Conservation (phyloP, 2,888 invertebrate species). For the Tipula helvola region DNA sequence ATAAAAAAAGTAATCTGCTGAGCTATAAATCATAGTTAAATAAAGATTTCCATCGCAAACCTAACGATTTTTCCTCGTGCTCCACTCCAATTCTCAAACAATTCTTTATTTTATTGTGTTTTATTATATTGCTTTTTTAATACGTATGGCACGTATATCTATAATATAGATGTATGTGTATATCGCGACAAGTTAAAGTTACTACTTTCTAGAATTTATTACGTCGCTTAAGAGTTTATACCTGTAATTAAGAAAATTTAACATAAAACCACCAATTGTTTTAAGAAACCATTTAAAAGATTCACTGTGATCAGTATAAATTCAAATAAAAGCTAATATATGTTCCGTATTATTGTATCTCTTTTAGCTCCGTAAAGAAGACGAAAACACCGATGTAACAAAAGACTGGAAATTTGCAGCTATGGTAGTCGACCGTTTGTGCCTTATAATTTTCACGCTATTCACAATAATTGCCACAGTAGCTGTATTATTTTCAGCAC, state of each 20-base stretch:
- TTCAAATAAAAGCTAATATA: background rate
- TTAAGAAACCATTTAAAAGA: background rate
- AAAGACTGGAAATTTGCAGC: slow-evolving; percentile 99
- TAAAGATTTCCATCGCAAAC: background rate
- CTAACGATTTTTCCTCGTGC: background rate
- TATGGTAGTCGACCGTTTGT: slow-evolving; percentile 98
- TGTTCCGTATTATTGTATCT: background rate
- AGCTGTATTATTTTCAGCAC: slow-evolving; percentile 91
- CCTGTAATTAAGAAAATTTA: background rate
- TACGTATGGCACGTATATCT: background rate
- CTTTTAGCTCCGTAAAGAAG: slow-evolving; percentile 73
- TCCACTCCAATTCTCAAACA: background rate
- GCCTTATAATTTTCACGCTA: slow-evolving; percentile 97
- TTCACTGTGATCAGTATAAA: background rate
- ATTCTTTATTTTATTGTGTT: background rate
- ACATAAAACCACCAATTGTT: background rate
- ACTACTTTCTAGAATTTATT: background rate
- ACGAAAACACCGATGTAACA: slow-evolving; percentile 83
- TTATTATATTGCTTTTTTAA: background rate
- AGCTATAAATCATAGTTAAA: background rate
- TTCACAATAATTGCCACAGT: slow-evolving; percentile 94
- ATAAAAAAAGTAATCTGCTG: background rate
- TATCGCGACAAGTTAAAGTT: background rate
- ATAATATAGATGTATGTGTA: background rate
- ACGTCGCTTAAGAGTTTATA: background rate